Evolutionary conservation across 1,140 invertebrate species (phyloP).

Genomic region (Kradibia gibbosae): DNA sequence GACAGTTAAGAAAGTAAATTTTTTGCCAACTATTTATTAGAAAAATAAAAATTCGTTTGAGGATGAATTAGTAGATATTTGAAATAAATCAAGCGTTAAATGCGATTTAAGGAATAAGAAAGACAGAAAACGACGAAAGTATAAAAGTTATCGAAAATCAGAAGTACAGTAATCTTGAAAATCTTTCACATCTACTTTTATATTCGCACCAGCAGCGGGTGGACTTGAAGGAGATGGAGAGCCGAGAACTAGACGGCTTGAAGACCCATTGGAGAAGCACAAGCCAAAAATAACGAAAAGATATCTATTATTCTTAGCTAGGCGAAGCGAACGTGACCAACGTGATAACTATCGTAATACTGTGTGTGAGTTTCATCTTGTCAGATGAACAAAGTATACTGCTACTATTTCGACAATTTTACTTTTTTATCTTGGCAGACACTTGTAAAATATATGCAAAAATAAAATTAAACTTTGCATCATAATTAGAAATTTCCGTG

Average conservation of each 20-base stretch:
- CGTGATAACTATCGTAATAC: constrained; percentile 26
- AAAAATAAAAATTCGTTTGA: not conserved
- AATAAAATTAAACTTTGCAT: not conserved
- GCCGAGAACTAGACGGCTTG: not conserved
- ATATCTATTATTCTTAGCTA: constrained; percentile 38
- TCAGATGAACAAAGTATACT: not conserved
- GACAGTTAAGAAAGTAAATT: too few relatives aligned
- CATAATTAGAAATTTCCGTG: not conserved
- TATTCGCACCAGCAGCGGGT: not conserved
- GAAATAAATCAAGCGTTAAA: not conserved
- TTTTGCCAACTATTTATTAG: not conserved
- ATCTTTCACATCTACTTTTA: constrained; percentile 3
- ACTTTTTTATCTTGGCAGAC: not conserved
- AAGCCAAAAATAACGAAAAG: not conserved
- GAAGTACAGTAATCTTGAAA: not conserved
- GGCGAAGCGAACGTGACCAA: constrained; percentile 8
- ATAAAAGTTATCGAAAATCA: not conserved
- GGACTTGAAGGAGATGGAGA: not conserved
- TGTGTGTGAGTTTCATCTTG: not conserved
- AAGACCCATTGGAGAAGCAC: not conserved
- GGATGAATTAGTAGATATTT: not conserved
- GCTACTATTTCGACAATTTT: not conserved
- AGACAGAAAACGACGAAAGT: not conserved
- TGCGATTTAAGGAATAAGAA: not conserved
- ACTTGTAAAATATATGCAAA: not conserved